Base-by-base conservation (phyloP, 2,113 vertebrate genomes). In the Mellivora capensis region DNA sequence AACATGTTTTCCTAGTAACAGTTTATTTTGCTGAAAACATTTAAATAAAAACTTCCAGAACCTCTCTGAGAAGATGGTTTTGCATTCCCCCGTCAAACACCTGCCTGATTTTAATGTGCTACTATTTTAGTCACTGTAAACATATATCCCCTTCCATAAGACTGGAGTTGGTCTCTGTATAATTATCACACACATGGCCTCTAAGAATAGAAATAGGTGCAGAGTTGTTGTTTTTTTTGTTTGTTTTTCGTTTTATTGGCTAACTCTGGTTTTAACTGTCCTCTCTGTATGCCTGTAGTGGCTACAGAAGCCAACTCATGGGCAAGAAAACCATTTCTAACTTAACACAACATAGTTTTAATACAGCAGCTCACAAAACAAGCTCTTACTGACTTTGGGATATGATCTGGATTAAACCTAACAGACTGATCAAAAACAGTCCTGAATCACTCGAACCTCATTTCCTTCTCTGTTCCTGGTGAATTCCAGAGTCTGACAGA, bases 1-100 rank as follows among this genome's bases (percentile, higher is more conserved):
- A 81, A 94, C 89, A 76, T 96, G 91, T 97, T 97, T 97, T 97
- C 97, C 95, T 96, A 97, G 97, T 97, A 94, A 97, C 96, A 87
- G 79, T 92, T 93, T 97, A 97, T 97, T 97, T 97, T 96, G 95
- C 87, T 88, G 77, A 97, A 98, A 98, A 94, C 62, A 97, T 96
- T 97, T 89, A 84, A 93, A 98, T 93, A 92, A 97, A 95, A 96
- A 72, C 69, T 95, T 92, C 84, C 88, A 97, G 67, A 85, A 87
- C 85, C 85, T 88, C 91, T 90, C 76, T 20, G 74, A 92, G 92
- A 93, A 82, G 95, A 95, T 25, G 76, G 49, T 80, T 95, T 97
- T 59, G 17, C 80, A 77, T 91, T 96, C 95, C 83, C 93, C 25
- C 21, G n/a, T 82, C 79, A 85, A 93, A 61, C 97, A 98, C 94